Percentiles rank a stretch among this genome's conserved stretches.
Conservation (phyloP, 2,113 vertebrate species). For the Hepsetus odoe region DNA sequence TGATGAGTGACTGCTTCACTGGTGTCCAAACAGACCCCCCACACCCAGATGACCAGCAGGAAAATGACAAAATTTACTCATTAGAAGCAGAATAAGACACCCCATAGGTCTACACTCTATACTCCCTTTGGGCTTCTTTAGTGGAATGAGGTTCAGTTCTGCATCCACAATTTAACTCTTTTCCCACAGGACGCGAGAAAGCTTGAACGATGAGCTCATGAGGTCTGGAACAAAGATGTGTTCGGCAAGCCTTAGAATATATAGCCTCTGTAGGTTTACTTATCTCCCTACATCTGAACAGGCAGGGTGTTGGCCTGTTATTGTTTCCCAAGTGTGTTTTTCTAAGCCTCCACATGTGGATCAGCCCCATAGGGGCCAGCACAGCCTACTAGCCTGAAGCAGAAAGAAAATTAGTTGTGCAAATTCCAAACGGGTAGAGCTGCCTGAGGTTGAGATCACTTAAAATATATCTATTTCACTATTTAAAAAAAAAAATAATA, state of each 20-base stretch:
- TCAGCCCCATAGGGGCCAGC: slow-evolving; percentile 22
- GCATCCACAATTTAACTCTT: slow-evolving; percentile 49
- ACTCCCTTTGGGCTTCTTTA: slow-evolving; percentile 5
- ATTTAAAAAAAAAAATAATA: too few relatives aligned
- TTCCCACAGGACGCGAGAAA: slow-evolving; percentile 41
- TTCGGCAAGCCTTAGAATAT: slow-evolving; percentile 11
- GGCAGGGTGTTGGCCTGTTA: slow-evolving; percentile 46
- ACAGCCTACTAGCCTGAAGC: slow-evolving; percentile 55
- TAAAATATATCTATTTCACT: too few relatives aligned
- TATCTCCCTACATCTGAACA: slow-evolving; percentile 31
- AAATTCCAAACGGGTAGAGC: slow-evolving; percentile 69
- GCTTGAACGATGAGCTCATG: slow-evolving; percentile 56
- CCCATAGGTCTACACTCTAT: background rate
- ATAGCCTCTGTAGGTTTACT: background rate
- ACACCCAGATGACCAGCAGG: too few relatives aligned
- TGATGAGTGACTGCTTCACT: too few relatives aligned
- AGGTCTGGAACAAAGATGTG: slow-evolving; percentile 17
- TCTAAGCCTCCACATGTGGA: slow-evolving; percentile 50
- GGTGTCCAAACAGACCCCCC: too few relatives aligned
- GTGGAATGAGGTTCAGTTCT: slow-evolving; percentile 36
- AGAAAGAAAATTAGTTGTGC: slow-evolving; percentile 62
- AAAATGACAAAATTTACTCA: too few relatives aligned
- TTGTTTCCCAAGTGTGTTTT: slow-evolving; percentile 61
- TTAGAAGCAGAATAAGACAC: background rate
- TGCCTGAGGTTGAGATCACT: too few relatives aligned